Evolutionary conservation across 2,888 invertebrate species (phyloP), one percentile per base, ranked within the genome.

Genomic region (Gastrophysa polygoni): DNA sequence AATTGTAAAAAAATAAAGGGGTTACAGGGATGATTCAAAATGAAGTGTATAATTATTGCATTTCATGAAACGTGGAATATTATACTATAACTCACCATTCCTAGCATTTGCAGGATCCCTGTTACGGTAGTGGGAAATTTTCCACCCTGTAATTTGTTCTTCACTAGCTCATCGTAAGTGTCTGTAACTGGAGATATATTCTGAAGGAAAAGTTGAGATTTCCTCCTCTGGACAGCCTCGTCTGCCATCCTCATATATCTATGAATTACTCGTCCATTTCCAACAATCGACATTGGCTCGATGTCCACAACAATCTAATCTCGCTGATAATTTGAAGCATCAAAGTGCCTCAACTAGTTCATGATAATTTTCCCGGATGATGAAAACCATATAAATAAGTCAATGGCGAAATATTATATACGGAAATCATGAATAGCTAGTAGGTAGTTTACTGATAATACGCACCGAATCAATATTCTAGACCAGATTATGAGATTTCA

Each of bases 121-220:
- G 73, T 72, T 67, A 68, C 69, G 1, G 74, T 74, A 20, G 68
- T 64, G 6, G 70, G 73, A 62, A 74, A 75, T 51, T 74, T 71
- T n/a, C 75, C 75, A 18, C 61, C 50, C 60, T 71, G 67, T 34
- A 75, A 69, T 66, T 73, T 75, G 18, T 70, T 67, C 52, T 61
- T 70, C 16, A 75, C 66, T 47, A 75, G 43, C 62, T 75, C 73
- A 66, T 73, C 71, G 29, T 69, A 68, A 0, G 73, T 72, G 46
- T 70, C 62, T 46, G 56, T 67, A 1, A 72, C 72, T n/a, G 70
- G 71, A 28, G 70, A 63, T 20, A 72, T 63, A 32, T 65, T 64
- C 7, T 68, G 59, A 38, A 72, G 63, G 60, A 72, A 71, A 18
- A 71, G 61, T 24, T 68, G 68, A 11, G 71, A 68, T 64, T 72